Evolutionary conservation across 2,797 vertebrate genomes (phyloP).

Genomic region (Oophaga sylvatica): DNA sequence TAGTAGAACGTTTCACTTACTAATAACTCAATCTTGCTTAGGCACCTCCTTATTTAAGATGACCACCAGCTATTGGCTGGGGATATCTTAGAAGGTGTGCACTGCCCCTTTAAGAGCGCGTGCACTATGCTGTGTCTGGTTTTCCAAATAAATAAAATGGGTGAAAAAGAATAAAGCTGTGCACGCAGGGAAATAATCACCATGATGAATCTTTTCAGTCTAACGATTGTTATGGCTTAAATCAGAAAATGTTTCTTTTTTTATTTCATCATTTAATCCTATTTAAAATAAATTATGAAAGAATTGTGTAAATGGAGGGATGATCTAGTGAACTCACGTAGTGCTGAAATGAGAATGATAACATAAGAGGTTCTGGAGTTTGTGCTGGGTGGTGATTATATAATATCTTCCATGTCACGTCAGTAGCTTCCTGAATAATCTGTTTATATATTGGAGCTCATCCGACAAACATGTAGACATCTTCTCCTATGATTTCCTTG

Average conservation of each 20-base stretch:
- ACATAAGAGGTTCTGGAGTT: conserved; percentile 34
- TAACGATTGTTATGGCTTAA: background rate
- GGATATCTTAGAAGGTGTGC: too few relatives aligned
- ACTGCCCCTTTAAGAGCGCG: too few relatives aligned
- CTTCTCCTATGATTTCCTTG: background rate
- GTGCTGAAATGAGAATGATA: conserved; percentile 39
- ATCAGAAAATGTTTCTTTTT: background rate
- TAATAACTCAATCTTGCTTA: too few relatives aligned
- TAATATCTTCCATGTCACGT: conserved; percentile 71
- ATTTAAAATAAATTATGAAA: conserved; percentile 1
- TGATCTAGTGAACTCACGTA: background rate
- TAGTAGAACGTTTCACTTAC: too few relatives aligned
- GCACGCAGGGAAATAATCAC: background rate
- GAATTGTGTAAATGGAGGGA: conserved; percentile 4
- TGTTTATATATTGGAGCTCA: conserved; percentile 49
- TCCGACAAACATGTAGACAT: conserved; percentile 34
- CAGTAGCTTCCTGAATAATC: conserved; percentile 60
- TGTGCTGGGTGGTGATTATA: conserved; percentile 56
- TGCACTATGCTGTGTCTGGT: too few relatives aligned
- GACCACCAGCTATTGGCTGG: background rate
- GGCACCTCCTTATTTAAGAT: background rate
- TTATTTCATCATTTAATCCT: conserved; percentile 6
- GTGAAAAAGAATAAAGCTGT: background rate
- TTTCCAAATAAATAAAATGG: too few relatives aligned
- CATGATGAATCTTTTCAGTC: background rate